Evolutionary conservation across 1,140 invertebrate genomes (phyloP).

Genomic region (Periplaneta americana): DNA sequence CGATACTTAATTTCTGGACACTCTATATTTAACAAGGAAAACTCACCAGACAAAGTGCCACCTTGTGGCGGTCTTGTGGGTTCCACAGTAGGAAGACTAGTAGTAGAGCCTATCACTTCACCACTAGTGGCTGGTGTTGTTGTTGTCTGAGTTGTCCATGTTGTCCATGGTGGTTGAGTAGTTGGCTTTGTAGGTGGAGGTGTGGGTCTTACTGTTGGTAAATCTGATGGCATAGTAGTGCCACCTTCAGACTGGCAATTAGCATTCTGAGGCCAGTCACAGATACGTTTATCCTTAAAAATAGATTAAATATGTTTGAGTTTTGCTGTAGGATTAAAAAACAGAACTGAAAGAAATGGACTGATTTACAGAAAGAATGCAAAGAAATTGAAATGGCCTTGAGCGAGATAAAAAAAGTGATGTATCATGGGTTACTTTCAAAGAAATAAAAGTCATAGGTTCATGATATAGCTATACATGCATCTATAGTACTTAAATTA

Average conservation of each 20-base stretch:
- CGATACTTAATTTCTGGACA: no score
- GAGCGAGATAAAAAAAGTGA: no score
- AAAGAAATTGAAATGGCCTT: no score
- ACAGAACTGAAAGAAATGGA: no score
- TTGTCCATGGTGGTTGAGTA: conserved; percentile 15
- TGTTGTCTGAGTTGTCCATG: background rate
- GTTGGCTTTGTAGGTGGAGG: conserved; percentile 23
- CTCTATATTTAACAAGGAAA: no score
- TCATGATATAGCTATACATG: no score
- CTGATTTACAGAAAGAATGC: no score
- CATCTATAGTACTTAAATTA: no score
- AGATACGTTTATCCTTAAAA: conserved; percentile 48
- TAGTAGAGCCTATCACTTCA: background rate
- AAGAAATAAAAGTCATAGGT: no score
- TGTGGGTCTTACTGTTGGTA: conserved; percentile 24
- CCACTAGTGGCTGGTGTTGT: background rate
- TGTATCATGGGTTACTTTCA: no score
- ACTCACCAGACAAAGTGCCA: background rate
- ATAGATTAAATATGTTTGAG: no score
- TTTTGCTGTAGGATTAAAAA: no score
- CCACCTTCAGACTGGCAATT: conserved; percentile 44
- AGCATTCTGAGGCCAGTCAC: conserved; percentile 73
- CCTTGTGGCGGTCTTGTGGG: background rate
- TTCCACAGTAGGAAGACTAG: background rate
- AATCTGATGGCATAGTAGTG: conserved; percentile 14